Percentiles rank a stretch among this genome's conserved stretches.
phyloP scores from a whole-genome alignment of 2,797 vertebrate genomes.

The Onychomys arenicola region DNA sequence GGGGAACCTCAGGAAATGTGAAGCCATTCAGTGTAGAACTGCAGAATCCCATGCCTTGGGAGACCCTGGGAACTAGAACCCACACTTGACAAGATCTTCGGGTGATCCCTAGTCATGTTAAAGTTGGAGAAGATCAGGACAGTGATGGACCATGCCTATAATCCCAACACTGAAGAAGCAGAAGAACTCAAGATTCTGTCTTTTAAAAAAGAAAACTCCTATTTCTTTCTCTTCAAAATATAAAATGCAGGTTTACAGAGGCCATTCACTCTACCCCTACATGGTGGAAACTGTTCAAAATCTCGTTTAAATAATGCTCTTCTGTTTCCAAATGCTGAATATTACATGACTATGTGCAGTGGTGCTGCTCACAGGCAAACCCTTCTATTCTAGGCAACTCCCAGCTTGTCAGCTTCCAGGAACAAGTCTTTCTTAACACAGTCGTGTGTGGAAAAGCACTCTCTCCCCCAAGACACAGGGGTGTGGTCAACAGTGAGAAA shows the following conservation, averaged over 20 bases:
- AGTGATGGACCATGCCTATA: neutral
- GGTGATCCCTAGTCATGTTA: neutral
- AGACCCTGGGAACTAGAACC: neutral
- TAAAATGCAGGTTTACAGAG: neutral
- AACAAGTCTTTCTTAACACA: constrained; percentile 71
- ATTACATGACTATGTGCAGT: constrained; percentile 55
- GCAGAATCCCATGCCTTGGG: neutral
- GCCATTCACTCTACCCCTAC: neutral
- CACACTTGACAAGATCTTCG: constrained; percentile 14
- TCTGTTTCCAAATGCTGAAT: constrained; percentile 67
- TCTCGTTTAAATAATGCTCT: constrained; percentile 61
- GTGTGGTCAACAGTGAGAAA: constrained; percentile 61
- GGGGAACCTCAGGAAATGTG: neutral
- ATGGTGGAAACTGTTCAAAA: constrained; percentile 37
- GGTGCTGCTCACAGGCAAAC: constrained; percentile 53
- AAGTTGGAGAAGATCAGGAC: neutral
- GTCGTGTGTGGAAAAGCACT: constrained; percentile 44
- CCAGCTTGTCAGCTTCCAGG: constrained; percentile 57
- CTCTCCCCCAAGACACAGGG: constrained; percentile 1
- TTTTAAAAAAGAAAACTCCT: neutral
- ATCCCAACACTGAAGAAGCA: neutral
- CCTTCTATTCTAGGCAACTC: constrained; percentile 60
- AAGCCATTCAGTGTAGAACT: neutral
- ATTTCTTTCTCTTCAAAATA: constrained; percentile 46
- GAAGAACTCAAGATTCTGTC: neutral